Evolutionary conservation across 2,888 invertebrate species (phyloP).

Genomic region (Aleiodes alternator): DNA sequence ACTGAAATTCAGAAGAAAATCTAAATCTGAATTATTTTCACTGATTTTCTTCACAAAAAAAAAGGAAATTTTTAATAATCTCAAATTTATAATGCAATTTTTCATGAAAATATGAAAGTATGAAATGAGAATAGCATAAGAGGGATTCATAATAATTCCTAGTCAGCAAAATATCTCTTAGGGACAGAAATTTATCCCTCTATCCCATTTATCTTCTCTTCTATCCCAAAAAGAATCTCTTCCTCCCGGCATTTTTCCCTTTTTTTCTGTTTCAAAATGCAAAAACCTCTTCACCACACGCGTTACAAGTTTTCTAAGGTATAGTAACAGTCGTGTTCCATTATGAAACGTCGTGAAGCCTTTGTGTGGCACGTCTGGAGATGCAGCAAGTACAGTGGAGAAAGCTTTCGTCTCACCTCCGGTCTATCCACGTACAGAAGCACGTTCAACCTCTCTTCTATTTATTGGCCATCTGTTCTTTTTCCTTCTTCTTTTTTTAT

Average conservation of each 20-base stretch:
- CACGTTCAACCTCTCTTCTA: slow-evolving; percentile 22
- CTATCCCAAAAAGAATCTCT: slow-evolving; percentile 21
- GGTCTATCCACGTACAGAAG: slow-evolving; percentile 20
- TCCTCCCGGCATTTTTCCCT: too few species aligned
- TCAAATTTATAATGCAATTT: too few species aligned
- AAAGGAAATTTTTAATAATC: too few species aligned
- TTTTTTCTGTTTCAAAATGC: slow-evolving; percentile 10
- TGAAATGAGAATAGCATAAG: too few species aligned
- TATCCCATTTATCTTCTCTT: slow-evolving; percentile 23
- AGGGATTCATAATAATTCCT: not conserved
- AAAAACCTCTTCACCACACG: slow-evolving; percentile 27
- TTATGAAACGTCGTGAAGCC: slow-evolving; percentile 37
- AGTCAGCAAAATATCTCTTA: not conserved
- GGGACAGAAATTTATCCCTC: slow-evolving; percentile 17
- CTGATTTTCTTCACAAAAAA: too few species aligned
- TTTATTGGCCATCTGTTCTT: slow-evolving; percentile 18
- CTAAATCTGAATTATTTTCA: too few species aligned
- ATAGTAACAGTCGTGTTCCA: slow-evolving; percentile 18
- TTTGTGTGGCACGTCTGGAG: slow-evolving; percentile 42
- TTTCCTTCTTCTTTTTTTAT: not conserved
- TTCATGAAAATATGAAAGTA: too few species aligned
- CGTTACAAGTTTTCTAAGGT: slow-evolving; percentile 38
- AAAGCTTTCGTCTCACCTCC: slow-evolving; percentile 37
- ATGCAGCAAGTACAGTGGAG: slow-evolving; percentile 15
- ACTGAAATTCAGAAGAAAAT: too few species aligned